Evolutionary conservation across 2,797 vertebrate genomes (phyloP), one percentile per base, ranked within the genome.

Genomic region (Enteromius anoplus): DNA sequence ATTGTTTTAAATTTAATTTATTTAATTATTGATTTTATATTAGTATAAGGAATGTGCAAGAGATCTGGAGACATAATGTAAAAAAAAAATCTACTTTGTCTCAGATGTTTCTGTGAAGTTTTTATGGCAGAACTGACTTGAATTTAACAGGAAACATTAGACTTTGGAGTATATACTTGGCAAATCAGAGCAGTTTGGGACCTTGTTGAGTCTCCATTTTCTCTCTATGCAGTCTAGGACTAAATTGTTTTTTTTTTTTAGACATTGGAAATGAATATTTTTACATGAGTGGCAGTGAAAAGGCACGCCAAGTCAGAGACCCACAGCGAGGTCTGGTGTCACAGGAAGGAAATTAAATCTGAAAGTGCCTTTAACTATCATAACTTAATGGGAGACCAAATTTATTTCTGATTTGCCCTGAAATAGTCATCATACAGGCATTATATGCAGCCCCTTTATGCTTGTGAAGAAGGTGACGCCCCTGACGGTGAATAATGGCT

Each of bases 371-470:
- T 80, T 77, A 62, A 84, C 55, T 75, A 49, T 83, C 26, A n/a
- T 47, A 68, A 62, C 32, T 49, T 75, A 66, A 82, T 79, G 23
- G 62, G 37, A 53, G 21, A 64, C 1, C 11, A 86, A 66, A 82
- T 85, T 82, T 49, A 62, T 82, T 79, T 69, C 29, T 73, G 68
- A 82, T 83, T 65, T 47, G 12, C 21, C 47, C 73, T 49, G 68
- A 47, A 64, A 81, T 37, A 34, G 69, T 34, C 15, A 15, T 68
- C 37, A 75, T 75, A 17, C 71, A 19, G 89, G 86, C 89, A 89
- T 91, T 92, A 82, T 87, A 90, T 91, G 90, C 72, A 89, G 82
- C 85, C 85, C 85, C 89, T 89, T 86, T 23, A 70, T 85, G 66
- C 65, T 87, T 83, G 77, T 82, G 70, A 81, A 85, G 79, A 58